Evolutionary conservation across 2,113 vertebrate species (phyloP).

Genomic region (Dipodomys stephensi): DNA sequence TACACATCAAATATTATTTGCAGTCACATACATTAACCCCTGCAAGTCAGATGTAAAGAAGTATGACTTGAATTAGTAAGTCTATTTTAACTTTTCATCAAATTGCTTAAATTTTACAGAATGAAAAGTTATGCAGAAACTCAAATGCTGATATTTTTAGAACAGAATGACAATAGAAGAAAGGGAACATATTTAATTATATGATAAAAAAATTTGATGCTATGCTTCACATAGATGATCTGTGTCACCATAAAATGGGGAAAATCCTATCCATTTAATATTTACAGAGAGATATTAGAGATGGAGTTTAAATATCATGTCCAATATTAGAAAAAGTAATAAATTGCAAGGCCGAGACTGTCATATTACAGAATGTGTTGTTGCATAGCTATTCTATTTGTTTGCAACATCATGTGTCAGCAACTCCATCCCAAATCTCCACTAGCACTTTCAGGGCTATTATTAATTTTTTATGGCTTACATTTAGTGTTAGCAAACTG

Average conservation of each 20-base stretch:
- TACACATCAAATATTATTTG: background rate
- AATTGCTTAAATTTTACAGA: conserved; percentile 26
- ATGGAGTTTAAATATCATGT: background rate
- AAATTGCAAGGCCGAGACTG: background rate
- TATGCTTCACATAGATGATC: background rate
- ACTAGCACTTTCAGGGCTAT: background rate
- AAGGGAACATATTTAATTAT: background rate
- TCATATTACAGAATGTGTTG: background rate
- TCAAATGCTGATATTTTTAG: background rate
- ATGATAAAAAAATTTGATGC: background rate
- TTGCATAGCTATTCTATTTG: background rate
- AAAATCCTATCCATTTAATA: background rate
- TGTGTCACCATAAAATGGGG: background rate
- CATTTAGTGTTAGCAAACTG: background rate
- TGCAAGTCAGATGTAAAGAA: background rate
- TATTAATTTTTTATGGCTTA: background rate
- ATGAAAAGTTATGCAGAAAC: background rate
- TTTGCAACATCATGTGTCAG: background rate
- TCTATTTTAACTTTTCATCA: background rate
- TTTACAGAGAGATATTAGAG: background rate
- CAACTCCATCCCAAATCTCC: background rate
- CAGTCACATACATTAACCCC: background rate
- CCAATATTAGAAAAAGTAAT: background rate
- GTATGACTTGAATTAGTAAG: background rate
- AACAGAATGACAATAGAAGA: background rate